phyloP scores from a whole-genome alignment of 2,113 vertebrate species.

The Stigmatopora argus region DNA sequence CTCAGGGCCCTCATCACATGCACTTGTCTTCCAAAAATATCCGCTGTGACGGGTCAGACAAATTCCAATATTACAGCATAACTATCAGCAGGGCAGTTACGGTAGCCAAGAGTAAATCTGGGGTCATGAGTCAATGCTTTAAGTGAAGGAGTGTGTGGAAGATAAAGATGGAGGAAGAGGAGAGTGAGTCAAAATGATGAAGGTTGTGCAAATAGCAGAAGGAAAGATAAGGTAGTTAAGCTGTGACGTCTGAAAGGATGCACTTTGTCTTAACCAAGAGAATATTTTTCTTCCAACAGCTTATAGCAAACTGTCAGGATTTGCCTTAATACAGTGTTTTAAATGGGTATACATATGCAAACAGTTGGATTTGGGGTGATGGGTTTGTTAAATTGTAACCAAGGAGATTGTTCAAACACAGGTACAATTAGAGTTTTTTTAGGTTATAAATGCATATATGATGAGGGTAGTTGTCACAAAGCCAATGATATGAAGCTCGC shows the following conservation, averaged over 20 bases:
- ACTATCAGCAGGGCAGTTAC: conserved; percentile 57
- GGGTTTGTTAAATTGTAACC: too few species aligned
- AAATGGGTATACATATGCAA: too few species aligned
- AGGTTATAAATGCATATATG: neutral
- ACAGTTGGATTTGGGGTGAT: too few species aligned
- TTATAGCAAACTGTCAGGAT: neutral
- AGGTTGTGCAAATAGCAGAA: neutral
- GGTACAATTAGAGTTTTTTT: neutral
- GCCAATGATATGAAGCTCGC: neutral
- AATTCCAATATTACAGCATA: conserved; percentile 58
- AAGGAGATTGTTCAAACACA: neutral
- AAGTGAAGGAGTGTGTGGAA: conserved; percentile 3
- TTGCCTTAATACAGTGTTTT: too few species aligned
- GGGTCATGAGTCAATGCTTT: conserved; percentile 42
- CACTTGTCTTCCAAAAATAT: conserved; percentile 60
- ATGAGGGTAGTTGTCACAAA: neutral
- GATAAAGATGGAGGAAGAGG: conserved; percentile 9
- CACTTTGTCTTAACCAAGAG: neutral
- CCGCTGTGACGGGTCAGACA: conserved; percentile 54
- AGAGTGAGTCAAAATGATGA: conserved; percentile 13
- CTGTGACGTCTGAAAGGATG: neutral
- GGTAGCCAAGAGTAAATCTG: conserved; percentile 45
- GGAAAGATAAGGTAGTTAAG: conserved; percentile 7
- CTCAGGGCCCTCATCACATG: conserved; percentile 47
- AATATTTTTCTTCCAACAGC: neutral